Evolutionary conservation across 2,888 invertebrate genomes (phyloP), one percentile per base, ranked within the genome.

Genomic region (Baronia brevicornis): DNA sequence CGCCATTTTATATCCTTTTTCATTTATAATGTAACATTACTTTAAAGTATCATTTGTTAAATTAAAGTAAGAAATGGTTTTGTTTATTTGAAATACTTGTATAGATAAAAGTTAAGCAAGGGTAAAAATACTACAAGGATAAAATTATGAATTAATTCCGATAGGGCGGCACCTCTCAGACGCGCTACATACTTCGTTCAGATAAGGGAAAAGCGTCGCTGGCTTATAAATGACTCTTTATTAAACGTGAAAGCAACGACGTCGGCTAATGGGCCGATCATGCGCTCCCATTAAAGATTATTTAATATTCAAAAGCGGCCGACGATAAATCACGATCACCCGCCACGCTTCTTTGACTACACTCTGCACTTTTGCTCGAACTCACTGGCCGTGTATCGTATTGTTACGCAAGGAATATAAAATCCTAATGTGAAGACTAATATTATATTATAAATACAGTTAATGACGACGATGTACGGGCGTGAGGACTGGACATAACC

Each of bases 271-370:
- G 84, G 84, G 74, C 73, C 77, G 80, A 82, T 84, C 84, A 84
- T 84, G 84, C 82, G 82, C 82, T 79, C 80, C 80, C 82, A 84
- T 84, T 84, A 82, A 79, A 79, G 73, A 84, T 84, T 84, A 84
- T 84, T 84, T 82, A 84, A 84, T 84, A 84, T 84, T 84, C 84
- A 84, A 84, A 84, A 82, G 80, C 72, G 62, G 58, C 77, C 74
- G 67, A 60, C 70, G 64, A 84, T 84, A 84, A 84, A 84, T 84
- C 84, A 79, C 77, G 77, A 67, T 65, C 67, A 68, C 67, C 72
- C 75, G 72, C 82, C 75, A 72, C 74, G 78, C 66, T 73, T 68
- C 77, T 75, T 73, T 58, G 65, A 68, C 73, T 71, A 62, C 68
- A 69, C 74, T 69, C 70, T 71, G 72, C 77, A 79, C 78, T 79